Conservation (phyloP, 2,888 invertebrate species). For the Nomada hirtipes region DNA sequence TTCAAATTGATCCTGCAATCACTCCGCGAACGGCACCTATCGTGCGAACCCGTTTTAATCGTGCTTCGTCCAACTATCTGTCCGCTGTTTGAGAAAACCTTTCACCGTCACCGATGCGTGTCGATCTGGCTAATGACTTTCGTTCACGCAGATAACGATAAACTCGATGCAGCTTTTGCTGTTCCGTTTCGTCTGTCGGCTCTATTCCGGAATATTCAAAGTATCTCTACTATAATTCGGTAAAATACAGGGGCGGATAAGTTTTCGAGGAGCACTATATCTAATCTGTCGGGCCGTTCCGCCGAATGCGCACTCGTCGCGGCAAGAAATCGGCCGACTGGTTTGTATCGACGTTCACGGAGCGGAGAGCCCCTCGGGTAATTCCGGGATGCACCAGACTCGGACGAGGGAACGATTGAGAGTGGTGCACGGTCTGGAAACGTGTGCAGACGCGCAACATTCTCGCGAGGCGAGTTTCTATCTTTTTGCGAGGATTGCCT, state of each 20-base stretch:
- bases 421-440: neutral
- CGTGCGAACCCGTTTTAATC: conserved; percentile 49
- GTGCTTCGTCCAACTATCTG: conserved; percentile 19
- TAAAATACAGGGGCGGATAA: neutral
- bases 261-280: neutral
- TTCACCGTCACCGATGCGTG: conserved; percentile 26
- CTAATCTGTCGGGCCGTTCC: neutral
- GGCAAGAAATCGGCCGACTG: neutral
- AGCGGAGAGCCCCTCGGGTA: conserved; percentile 21
- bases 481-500: conserved; percentile 36
- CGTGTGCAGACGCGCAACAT: conserved; percentile 16
- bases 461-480: conserved; percentile 20
- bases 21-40: conserved; percentile 48
- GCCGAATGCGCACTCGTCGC: neutral
- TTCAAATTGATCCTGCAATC: conserved; percentile 63
- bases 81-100: conserved; percentile 27
- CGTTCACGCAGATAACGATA: conserved; percentile 22
- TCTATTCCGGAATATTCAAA: neutral
- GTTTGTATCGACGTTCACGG: neutral
- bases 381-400: conserved; percentile 19
- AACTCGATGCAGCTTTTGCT: neutral
- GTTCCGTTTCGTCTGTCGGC: neutral
- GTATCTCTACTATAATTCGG: neutral
- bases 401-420: conserved; percentile 7
- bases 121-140: conserved; percentile 28